Evolutionary conservation across 2,888 invertebrate genomes (phyloP), one percentile per base, ranked within the genome.

Genomic region (Ischnura elegans): DNA sequence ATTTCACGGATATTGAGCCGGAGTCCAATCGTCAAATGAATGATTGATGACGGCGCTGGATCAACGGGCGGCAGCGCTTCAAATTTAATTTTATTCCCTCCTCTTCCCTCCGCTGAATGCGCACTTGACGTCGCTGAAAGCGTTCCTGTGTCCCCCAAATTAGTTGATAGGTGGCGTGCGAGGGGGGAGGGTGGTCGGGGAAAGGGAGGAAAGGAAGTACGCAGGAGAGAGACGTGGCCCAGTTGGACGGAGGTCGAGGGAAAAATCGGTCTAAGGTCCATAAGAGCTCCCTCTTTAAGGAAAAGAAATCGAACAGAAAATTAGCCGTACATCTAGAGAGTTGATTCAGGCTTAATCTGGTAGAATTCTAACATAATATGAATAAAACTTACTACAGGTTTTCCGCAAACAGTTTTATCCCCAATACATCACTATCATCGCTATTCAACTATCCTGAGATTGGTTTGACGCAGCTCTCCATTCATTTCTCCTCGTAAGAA

Each of bases 1-100:
- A 90, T 55, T 90, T 90, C 36, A 43, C 55, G 55, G 90, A 90
- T 90, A 90, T 61, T 90, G 90, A 90, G 90, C 90, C 36, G 36
- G 36, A 61, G 55, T 90, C 61, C 61, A 90, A 90, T 90, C 36
- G 61, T 55, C 61, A 61, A 55, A 90, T 90, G 90, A 90, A 90
- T 90, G 90, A 90, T 90, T 90, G 90, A 90, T 90, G 90, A 90
- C 61, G 61, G 90, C n/a, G 86, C 86, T 46, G 46, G n/a, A 43
- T 90, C 61, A 90, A 55, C 90, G n/a, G n/a, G n/a, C 90, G 36
- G 51, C 55, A 10, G 42, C 55, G 90, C 90, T 55, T 90, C 61
- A 90, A 90, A 90, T 90, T 61, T 90, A 61, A 90, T 61, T 90
- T 61, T 90, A 61, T 90, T 90, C 86, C 46, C 46, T 25, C 45